phyloP scores from a whole-genome alignment of 2,888 invertebrate species.

The Oscheius myriophilus region DNA sequence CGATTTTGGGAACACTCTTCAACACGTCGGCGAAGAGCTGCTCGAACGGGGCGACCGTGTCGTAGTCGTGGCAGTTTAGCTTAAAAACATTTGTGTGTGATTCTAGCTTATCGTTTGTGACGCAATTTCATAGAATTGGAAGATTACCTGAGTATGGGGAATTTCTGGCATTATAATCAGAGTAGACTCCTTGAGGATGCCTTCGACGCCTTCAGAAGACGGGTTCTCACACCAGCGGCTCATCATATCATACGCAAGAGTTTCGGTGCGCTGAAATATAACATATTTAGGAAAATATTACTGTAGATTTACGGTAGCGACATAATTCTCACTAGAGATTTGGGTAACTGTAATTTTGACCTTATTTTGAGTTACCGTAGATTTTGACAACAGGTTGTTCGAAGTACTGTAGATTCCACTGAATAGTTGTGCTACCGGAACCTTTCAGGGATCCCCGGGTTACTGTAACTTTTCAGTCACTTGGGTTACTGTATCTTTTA shows the following conservation, averaged over 20 bases:
- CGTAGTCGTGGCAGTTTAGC: conserved; percentile 68
- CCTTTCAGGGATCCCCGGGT: no score
- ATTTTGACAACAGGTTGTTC: no score
- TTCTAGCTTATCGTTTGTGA: no score
- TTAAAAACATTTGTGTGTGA: conserved; percentile 24
- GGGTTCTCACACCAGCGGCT: conserved; percentile 43
- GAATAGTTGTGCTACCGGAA: no score
- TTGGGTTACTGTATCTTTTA: no score
- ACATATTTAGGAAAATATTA: no score
- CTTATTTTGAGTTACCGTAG: no score
- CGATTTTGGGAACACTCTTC: conserved; percentile 56
- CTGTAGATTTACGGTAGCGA: no score
- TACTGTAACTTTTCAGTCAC: no score
- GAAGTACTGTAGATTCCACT: no score
- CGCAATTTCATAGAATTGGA: not conserved
- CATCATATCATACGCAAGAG: conserved; percentile 63
- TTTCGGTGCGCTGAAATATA: conserved; percentile 65
- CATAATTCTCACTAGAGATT: no score
- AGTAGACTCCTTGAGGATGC: conserved; percentile 50
- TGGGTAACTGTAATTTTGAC: no score
- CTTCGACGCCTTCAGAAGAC: conserved; percentile 28
- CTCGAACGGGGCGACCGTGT: conserved; percentile 65
- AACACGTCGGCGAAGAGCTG: conserved; percentile 53
- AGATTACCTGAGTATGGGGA: conserved; percentile 62
- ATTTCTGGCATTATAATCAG: conserved; percentile 66